Base-by-base conservation (phyloP, 2,113 vertebrate species). In the Drymodes brunneopygia region DNA sequence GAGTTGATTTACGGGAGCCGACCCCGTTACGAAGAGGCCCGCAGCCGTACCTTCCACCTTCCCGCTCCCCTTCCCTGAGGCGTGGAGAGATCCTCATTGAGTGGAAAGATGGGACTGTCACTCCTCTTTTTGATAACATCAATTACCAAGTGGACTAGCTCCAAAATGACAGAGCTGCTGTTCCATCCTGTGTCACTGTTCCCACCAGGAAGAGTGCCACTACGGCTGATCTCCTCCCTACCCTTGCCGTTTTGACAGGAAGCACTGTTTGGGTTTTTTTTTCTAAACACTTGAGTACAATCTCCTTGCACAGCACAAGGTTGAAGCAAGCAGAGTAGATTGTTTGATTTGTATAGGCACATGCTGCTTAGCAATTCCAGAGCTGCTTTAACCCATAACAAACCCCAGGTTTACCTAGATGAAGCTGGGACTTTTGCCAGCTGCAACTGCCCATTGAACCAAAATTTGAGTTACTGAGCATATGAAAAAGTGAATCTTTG, bases 91-190 rank as follows among this genome's bases (percentile, higher is more conserved):
- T 99, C 94, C 97, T 99, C 60, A 98, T 99, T 1, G 98, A 99
- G 89, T 99, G 98, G 98, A 99, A 99, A 86, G 98, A 99, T 0
- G 98, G 98, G 35, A 98, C 97, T 3, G 91, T 99, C 65, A 99
- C 98, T 7, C 98, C 98, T 15, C 97, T 99, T 56, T 99, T 99
- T 45, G 98, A 98, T 67, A 93, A 84, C 5, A 31, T 47, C 44
- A 91, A 47, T 48, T 95, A 96, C 33, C 91, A 93, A 71, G 82
- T 80, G 58, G 94, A 94, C 95, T 97, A 95, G 72, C 35, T 57
- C 16, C 1, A 2, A 61, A 58, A 62, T 10, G 48, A 36, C 0
- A 2, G 82, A 82, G 67, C 42, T 66, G 31, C 23, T 61, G 35
- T 33, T 78, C 36, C 45, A 29, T 9, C 20, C 33, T 0, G 0